These are phyloP conservation scores for Subanguina moxae DNA, from an alignment of 1,140 invertebrate genomes.

Conservation along the genomic window DNA sequence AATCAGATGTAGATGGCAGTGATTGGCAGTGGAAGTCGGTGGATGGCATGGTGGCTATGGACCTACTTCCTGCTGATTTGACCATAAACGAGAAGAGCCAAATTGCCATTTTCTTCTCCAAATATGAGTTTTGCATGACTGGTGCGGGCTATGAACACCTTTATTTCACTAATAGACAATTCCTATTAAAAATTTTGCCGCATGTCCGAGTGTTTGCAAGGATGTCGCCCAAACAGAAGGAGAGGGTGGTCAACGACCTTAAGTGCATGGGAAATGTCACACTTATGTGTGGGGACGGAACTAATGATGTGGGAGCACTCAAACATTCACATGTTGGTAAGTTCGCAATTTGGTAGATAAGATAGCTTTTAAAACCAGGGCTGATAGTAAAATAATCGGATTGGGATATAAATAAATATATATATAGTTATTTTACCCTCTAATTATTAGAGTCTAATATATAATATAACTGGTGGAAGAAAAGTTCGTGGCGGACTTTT, in stretches of 20 bases:
- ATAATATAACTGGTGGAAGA: too few relatives aligned
- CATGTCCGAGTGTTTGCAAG: conserved; percentile 75
- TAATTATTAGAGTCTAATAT: too few relatives aligned
- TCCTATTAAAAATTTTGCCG: conserved; percentile 3
- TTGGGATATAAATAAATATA: too few relatives aligned
- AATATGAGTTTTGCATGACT: conserved; percentile 86
- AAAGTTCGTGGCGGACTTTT: too few relatives aligned
- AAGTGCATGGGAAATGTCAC: conserved; percentile 82
- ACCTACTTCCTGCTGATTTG: conserved; percentile 47
- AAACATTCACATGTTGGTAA: conserved; percentile 93
- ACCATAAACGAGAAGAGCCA: conserved; percentile 13
- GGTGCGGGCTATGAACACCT: conserved; percentile 69
- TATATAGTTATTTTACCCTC: too few relatives aligned
- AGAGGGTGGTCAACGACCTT: conserved; percentile 82
- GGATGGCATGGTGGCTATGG: conserved; percentile 79
- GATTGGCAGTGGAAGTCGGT: conserved; percentile 23
- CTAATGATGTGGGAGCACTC: conserved; percentile 98
- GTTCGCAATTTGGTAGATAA: too few relatives aligned
- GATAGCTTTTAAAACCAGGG: background rate
- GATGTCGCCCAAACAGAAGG: conserved; percentile 93
- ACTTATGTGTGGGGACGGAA: conserved; percentile 99
- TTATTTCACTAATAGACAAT: background rate
- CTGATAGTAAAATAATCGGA: too few relatives aligned
- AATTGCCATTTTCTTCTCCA: conserved; percentile 63
- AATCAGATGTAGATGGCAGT: background rate